Evolutionary conservation across 2,888 invertebrate genomes (phyloP).

Genomic region (Xylophagus ater): DNA sequence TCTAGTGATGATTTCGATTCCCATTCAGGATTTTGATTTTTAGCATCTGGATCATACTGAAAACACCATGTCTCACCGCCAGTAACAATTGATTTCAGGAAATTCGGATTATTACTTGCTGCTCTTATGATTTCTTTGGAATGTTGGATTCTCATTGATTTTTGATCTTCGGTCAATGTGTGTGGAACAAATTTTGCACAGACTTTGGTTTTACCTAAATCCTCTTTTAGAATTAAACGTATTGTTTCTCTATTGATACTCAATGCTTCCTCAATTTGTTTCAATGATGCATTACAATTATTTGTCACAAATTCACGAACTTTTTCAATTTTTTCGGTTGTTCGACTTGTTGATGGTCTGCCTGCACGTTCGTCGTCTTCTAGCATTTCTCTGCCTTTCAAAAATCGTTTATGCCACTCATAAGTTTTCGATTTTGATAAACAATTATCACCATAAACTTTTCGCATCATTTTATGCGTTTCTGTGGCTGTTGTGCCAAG

Average conservation of each 20-base stretch:
- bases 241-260: not conserved
- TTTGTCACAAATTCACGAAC: slow-evolving; percentile 6
- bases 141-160: slow-evolving; percentile 2
- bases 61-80: slow-evolving; percentile 8
- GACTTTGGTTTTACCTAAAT: not conserved
- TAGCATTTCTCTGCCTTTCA: not conserved
- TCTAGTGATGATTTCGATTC: not conserved
- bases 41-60: slow-evolving; percentile 2
- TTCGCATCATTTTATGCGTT: too few species aligned
- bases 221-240: slow-evolving; percentile 1
- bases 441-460: too few species aligned
- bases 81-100: slow-evolving; percentile 4
- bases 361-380: slow-evolving; percentile 3
- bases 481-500: too few species aligned
- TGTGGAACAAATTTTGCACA: slow-evolving; percentile 4
- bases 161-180: slow-evolving; percentile 1
- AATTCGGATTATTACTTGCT: not conserved
- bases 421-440: not conserved
- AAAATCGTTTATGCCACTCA: slow-evolving; percentile 3
- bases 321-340: not conserved
- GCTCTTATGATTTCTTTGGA: slow-evolving; percentile 2
- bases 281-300: not conserved
- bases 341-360: not conserved
- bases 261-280: not conserved
- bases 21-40: slow-evolving; percentile 5